These are phyloP conservation scores for Drosophila truncata DNA, from an alignment of 1,140 invertebrate genomes.

Conservation along the genomic window DNA sequence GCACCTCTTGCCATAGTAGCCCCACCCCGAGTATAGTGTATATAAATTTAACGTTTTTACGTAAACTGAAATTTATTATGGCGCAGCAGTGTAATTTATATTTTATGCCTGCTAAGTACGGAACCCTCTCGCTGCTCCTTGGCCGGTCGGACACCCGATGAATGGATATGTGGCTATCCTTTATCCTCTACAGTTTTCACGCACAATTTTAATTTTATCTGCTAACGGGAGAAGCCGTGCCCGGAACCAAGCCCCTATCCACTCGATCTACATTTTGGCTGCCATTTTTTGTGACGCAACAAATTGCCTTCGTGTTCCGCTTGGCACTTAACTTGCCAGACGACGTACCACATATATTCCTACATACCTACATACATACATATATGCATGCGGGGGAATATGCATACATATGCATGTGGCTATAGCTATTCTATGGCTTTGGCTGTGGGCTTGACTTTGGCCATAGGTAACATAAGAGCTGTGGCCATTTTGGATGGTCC, in stretches of 20 bases:
- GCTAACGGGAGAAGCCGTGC: neutral
- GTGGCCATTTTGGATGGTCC: slow-evolving; percentile 54
- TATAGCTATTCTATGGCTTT: slow-evolving; percentile 29
- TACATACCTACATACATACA: neutral
- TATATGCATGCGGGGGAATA: slow-evolving; percentile 14
- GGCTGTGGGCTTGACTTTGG: slow-evolving; percentile 30
- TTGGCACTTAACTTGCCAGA: slow-evolving; percentile 68
- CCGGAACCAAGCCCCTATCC: slow-evolving; percentile 16
- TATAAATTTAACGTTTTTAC: slow-evolving; percentile 83
- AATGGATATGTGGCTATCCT: slow-evolving; percentile 40
- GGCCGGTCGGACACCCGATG: slow-evolving; percentile 6
- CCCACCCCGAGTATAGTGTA: slow-evolving; percentile 37
- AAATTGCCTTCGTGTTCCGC: slow-evolving; percentile 68
- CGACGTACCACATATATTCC: neutral
- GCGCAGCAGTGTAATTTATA: slow-evolving; percentile 82
- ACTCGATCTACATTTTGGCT: slow-evolving; percentile 34
- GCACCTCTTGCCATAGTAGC: neutral
- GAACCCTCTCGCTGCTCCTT: slow-evolving; percentile 11
- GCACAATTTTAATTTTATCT: slow-evolving; percentile 74
- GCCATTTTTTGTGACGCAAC: slow-evolving; percentile 57
- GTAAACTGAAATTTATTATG: slow-evolving; percentile 82
- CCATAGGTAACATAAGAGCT: slow-evolving; percentile 50
- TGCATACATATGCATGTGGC: slow-evolving; percentile 28
- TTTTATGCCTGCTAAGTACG: slow-evolving; percentile 82
- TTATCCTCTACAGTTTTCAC: slow-evolving; percentile 54